Base-by-base conservation (phyloP, 2,888 invertebrate genomes). In the Eledona agricola region DNA sequence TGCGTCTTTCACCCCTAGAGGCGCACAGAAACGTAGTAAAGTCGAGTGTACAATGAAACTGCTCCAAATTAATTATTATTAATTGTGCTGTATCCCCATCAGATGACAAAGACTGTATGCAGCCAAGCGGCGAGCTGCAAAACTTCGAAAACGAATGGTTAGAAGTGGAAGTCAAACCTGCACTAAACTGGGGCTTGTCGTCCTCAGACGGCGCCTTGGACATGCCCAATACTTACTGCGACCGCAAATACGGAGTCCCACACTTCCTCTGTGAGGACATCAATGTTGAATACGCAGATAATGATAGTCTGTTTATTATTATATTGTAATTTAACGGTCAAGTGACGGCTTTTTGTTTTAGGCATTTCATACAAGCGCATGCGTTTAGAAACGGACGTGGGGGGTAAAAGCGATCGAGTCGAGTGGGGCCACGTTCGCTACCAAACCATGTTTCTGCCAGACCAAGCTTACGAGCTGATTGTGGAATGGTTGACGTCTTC, bases 401-500 rank as follows among this genome's bases (percentile, higher is more conserved):
- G 83, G 64, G 86, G 84, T 70, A 92, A 90, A 72, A 93, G 92
- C 71, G 93, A 94, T 71, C 83, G 97, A 28, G 87, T 90, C 52
- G 97, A 98, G 77, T 97, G 96, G 96, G 96, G 95, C 1, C 94
- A 95, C 75, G 87, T 91, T 4, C 84, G 89, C 19, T 96, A 96
- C 78, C 95, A 96, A 69, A 89, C 91, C 15, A 83, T 89, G 35
- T 96, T 91, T 81, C 84, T 89, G 49, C 90, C 94, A 0, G 89
- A 90, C 72, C 90, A 91, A 75, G 94, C 96, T 1, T 98, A 92
- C 77, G 97, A 98, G 78, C 83, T 99, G 71, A 90, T 92, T 60
- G 87, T 96, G 15, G 94, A 97, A 74, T 99, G 99, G 99, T 87
- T 96, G 29, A 93, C 95, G 43, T 93, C 96, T 1, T 96, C 96